Conservation (phyloP, 2,113 vertebrate genomes). For the Fregata magnificens region DNA sequence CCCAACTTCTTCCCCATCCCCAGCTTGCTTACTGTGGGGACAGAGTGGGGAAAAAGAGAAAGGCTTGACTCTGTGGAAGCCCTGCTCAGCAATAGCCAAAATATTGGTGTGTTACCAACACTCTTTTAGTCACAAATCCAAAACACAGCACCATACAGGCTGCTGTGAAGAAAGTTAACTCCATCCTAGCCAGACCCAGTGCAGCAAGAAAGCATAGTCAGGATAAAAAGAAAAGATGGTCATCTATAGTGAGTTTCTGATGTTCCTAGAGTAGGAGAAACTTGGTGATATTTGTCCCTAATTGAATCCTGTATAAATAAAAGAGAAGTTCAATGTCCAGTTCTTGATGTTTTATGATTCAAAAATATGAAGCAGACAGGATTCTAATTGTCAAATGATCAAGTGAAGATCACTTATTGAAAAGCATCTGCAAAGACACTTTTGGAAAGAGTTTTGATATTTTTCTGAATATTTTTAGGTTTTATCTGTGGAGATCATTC, state of each 20-base stretch:
- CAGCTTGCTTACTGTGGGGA: neutral
- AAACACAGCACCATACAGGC: neutral
- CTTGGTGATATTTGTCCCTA: neutral
- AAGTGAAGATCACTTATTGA: neutral
- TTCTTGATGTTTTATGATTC: neutral
- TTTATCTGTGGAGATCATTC: neutral
- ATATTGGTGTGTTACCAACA: neutral
- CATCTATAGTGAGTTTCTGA: neutral
- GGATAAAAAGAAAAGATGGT: neutral
- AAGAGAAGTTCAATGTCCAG: neutral
- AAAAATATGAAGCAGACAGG: neutral
- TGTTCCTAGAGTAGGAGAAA: neutral
- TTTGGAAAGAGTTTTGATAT: neutral
- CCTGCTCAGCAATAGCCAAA: neutral
- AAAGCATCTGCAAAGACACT: neutral
- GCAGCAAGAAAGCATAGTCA: neutral
- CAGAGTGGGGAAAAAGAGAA: neutral
- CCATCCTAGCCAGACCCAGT: neutral
- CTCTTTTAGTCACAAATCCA: neutral
- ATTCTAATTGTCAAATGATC: neutral
- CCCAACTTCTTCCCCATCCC: neutral
- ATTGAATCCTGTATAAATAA: neutral
- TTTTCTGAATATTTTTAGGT: neutral
- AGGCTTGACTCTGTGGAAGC: neutral
- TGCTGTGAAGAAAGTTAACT: neutral